These are phyloP conservation scores for Meloidogyne hapla DNA, from an alignment of 1,140 invertebrate species.

Conservation along the genomic window DNA sequence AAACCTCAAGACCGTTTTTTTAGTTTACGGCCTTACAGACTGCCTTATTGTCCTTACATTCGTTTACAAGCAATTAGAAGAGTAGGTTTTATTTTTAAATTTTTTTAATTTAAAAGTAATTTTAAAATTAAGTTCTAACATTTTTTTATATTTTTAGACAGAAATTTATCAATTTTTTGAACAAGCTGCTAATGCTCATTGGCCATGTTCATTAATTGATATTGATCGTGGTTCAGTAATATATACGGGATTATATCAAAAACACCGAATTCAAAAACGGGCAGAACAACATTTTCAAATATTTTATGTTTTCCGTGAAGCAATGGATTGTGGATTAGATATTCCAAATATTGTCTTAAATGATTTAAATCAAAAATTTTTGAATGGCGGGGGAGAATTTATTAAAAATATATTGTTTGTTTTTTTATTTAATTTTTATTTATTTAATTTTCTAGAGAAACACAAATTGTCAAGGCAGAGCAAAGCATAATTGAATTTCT, in stretches of 20 bases:
- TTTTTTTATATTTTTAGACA: slow-evolving; percentile 27
- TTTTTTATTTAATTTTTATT: not conserved
- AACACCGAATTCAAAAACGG: slow-evolving; percentile 30
- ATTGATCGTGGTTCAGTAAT: slow-evolving; percentile 35
- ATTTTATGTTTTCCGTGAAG: slow-evolving; percentile 37
- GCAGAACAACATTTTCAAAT: slow-evolving; percentile 29
- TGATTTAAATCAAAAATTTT: not conserved
- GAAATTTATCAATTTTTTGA: slow-evolving; percentile 28
- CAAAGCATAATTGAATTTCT: slow-evolving; percentile 12
- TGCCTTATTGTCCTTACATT: slow-evolving; percentile 35
- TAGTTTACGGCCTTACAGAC: slow-evolving; percentile 32
- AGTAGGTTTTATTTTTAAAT: slow-evolving; percentile 23
- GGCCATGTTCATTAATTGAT: slow-evolving; percentile 37
- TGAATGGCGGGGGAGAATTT: not conserved
- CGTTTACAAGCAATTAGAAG: slow-evolving; percentile 37
- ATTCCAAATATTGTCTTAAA: slow-evolving; percentile 2
- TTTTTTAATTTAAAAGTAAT: not conserved
- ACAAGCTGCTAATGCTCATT: slow-evolving; percentile 30
- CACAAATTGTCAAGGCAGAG: slow-evolving; percentile 28
- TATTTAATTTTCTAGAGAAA: slow-evolving; percentile 9
- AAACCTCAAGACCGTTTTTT: slow-evolving; percentile 23
- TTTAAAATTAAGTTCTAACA: not conserved
- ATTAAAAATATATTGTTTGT: not conserved
- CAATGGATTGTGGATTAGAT: slow-evolving; percentile 7
- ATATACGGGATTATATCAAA: slow-evolving; percentile 33